Evolutionary conservation across 2,113 vertebrate genomes (phyloP).

Genomic region (Limnothrissa miodon): DNA sequence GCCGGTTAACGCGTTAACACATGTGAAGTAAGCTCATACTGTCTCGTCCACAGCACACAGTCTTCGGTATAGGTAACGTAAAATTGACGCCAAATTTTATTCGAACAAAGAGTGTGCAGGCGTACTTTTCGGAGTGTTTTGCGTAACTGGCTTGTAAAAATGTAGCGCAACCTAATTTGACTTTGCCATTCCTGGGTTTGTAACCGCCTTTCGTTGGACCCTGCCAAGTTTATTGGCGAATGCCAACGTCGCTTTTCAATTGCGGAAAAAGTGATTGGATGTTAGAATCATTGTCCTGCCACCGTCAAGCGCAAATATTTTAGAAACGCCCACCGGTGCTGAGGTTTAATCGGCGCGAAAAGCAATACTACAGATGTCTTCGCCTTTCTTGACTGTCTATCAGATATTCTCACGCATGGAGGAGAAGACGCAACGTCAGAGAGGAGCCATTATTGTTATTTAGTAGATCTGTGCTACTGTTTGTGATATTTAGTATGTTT

Average conservation of each 20-base stretch:
- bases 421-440: not conserved
- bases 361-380: no score
- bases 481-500: not conserved
- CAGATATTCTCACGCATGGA: not conserved
- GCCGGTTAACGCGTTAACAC: not conserved
- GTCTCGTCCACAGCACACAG: not conserved
- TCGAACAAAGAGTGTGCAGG: slow-evolving; percentile 8
- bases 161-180: not conserved
- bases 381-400: no score
- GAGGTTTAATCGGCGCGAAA: not conserved
- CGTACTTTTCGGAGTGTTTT: slow-evolving; percentile 17
- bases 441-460: not conserved
- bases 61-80: not conserved
- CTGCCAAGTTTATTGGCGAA: not conserved
- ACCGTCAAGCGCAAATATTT: not conserved
- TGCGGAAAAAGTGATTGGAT: not conserved
- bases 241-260: not conserved
- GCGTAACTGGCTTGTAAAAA: slow-evolving; percentile 4
- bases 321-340: not conserved
- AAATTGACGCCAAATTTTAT: slow-evolving; percentile 6
- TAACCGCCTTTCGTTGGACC: not conserved
- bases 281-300: not conserved
- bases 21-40: not conserved
- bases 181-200: not conserved
- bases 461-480: not conserved